A percentile compares a stretch with the other conserved stretches of the same genome.
These are phyloP conservation scores for Dreissena polymorpha DNA, from an alignment of 1,140 invertebrate genomes.

Conservation along the genomic window DNA sequence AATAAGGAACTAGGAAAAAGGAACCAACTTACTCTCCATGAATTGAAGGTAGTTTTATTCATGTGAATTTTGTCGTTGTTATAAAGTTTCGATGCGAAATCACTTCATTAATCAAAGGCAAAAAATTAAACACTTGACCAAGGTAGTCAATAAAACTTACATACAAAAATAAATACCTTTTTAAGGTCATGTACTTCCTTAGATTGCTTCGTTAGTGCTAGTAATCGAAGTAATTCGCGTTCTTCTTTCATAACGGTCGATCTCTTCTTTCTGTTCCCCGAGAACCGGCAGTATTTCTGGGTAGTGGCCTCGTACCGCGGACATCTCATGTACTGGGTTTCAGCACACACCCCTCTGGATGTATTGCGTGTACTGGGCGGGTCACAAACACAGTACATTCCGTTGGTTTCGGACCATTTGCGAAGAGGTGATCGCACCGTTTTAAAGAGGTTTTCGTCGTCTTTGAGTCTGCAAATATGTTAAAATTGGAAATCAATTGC, in stretches of 20 bases:
- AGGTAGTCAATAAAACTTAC: background rate
- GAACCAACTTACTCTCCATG: no score
- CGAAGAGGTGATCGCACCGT: background rate
- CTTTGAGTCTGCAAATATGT: background rate
- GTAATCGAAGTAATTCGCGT: background rate
- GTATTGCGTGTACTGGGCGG: background rate
- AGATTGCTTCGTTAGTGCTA: background rate
- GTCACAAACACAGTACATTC: conserved; percentile 11
- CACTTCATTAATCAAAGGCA: no score
- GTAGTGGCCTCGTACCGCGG: background rate
- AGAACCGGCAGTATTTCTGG: background rate
- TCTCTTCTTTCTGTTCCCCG: background rate
- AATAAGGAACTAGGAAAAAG: no score
- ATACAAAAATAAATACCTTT: no score
- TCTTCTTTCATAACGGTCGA: background rate
- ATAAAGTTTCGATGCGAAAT: no score
- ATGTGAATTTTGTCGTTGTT: no score
- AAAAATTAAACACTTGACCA: background rate
- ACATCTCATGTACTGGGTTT: conserved; percentile 6
- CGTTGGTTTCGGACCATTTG: background rate
- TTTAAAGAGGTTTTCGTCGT: conserved; percentile 23
- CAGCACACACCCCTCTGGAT: background rate
- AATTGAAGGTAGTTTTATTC: no score
- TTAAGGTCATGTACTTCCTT: background rate
- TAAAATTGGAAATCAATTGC: no score